Evolutionary conservation across 2,888 invertebrate genomes (phyloP), one percentile per base, ranked within the genome.

Genomic region (Lacanobia wlatinum): DNA sequence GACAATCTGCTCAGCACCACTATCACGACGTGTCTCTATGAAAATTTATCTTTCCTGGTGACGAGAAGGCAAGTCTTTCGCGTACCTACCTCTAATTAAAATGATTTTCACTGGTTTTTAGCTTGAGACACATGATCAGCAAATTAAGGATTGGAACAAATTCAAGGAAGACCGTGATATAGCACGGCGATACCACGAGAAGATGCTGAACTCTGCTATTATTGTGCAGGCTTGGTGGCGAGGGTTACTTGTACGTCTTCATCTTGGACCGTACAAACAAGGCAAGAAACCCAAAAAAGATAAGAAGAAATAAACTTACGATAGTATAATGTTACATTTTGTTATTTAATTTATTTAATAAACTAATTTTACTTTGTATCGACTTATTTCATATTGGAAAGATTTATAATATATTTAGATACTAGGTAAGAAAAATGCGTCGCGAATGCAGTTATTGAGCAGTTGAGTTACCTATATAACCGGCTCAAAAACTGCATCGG

Each of bases 211-310:
- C 0, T 91, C 94, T 0, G 95, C 96, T 0, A 84, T 91, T 6
- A 86, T 81, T 2, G 93, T 95, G 52, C 96, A 96, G 76, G 92
- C 95, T 14, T 96, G 96, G 96, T 96, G 96, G 96, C 92, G 96
- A 18, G 96, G 96, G 0, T 64, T 95, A 28, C 88, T 95, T 4
- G 96, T 95, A 0, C 91, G 96, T 2, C 87, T 87, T n/a, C 87
- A 92, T 59, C 89, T 96, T 1, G 96, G 96, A 0, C 96, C 95
- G 0, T 95, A 84, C 78, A 93, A 40, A n/a, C 58, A 14, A 23
- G 2, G 0, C 12, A 79, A 79, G 73, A 59, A 89, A 78, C 82
- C 73, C 1, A 82, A 86, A 77, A 84, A 87, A 28, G 14, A 14
- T 6, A 80, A 79, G 48, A 58, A 46, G 14, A 65, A 75, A 46